These are phyloP conservation scores for Laticauda laticaudata DNA, from an alignment of 2,113 vertebrate species.

Conservation along the genomic window DNA sequence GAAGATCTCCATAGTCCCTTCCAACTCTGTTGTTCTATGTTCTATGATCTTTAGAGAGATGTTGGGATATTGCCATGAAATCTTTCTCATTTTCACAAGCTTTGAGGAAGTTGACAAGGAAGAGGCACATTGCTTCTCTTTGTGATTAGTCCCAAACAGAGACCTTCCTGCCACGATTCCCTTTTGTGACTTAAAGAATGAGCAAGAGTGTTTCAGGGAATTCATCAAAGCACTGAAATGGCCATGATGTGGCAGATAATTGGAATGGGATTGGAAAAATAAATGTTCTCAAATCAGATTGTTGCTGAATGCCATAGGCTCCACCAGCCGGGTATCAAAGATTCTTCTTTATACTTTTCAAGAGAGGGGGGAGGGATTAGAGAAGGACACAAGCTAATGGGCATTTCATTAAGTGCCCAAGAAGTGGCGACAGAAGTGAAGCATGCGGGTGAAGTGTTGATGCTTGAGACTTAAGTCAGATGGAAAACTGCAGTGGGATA, in stretches of 20 bases:
- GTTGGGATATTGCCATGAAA: neutral
- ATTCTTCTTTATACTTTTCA: neutral
- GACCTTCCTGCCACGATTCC: neutral
- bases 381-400: neutral
- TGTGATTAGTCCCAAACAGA: slow-evolving; percentile 1
- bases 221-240: neutral
- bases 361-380: neutral
- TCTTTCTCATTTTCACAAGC: neutral
- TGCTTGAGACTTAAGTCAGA: neutral
- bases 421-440: neutral
- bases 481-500: neutral
- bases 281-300: slow-evolving; percentile 1
- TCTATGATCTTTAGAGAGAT: neutral
- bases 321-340: neutral
- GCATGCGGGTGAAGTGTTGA: neutral
- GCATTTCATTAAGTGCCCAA: neutral
- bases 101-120: neutral
- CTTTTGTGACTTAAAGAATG: neutral
- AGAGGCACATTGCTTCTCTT: neutral
- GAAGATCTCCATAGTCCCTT: no score
- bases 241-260: neutral
- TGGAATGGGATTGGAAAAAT: neutral
- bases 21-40: neutral
- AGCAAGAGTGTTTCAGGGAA: neutral
- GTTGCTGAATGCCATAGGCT: neutral